phyloP scores from a whole-genome alignment of 2,888 invertebrate species.

The Acheta domesticus region DNA sequence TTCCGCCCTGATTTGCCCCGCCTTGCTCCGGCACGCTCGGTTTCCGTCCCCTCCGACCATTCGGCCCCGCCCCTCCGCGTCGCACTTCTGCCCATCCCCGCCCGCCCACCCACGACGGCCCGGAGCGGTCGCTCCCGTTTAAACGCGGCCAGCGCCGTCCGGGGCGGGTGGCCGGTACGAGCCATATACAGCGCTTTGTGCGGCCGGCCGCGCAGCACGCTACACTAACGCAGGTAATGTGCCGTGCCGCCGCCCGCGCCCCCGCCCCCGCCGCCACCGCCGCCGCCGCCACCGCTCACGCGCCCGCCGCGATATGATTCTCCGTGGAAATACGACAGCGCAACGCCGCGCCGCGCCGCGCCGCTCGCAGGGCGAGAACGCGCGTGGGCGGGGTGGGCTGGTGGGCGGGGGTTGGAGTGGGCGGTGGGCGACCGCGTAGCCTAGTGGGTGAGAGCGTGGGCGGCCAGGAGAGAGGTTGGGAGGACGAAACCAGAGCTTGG shows the following conservation, averaged over 20 bases:
- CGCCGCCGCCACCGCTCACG: background rate
- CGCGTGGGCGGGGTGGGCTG: background rate
- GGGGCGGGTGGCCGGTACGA: background rate
- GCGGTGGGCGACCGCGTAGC: background rate
- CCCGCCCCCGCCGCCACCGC: background rate
- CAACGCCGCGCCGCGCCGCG: no score
- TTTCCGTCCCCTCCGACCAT: no score
- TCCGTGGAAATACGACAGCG: slow-evolving; percentile 11
- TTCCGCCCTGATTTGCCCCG: no score
- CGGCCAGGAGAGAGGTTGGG: no score
- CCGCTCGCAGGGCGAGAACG: background rate
- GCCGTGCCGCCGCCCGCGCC: background rate
- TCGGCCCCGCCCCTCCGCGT: no score
- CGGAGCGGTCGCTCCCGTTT: no score
- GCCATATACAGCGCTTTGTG: background rate
- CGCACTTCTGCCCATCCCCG: no score
- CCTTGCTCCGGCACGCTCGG: no score
- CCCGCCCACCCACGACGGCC: no score
- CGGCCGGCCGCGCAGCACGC: background rate
- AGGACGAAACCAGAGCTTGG: no score
- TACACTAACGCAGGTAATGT: slow-evolving; percentile 18
- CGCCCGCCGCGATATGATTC: background rate
- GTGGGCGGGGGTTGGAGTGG: background rate
- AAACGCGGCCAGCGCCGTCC: no score
- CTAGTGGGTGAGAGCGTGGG: no score